Evolutionary conservation across 2,888 invertebrate species (phyloP), one percentile per base, ranked within the genome.

Genomic region (Aleiodes leptofemur): DNA sequence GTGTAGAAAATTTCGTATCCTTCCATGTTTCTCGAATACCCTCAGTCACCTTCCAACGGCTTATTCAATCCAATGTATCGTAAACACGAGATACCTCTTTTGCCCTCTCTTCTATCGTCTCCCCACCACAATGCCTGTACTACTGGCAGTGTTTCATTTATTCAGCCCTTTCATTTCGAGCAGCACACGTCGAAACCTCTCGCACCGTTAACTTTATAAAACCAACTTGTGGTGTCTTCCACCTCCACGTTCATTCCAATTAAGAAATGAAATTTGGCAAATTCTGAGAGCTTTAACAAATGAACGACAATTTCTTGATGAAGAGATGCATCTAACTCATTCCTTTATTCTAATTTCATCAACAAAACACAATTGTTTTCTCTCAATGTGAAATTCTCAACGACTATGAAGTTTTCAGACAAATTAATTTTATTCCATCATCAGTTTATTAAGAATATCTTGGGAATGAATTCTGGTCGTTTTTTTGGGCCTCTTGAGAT

Each of bases 171-270:
- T 31, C 61, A 50, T 61, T 51, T 23, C 29, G 11, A 43, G 23
- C 61, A 29, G 66, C 68, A 71, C 51, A 75, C 57, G 71, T 75
- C 57, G 68, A 75, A 64, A 71, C 57, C 69, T 66, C 53, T 66
- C 53, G 69, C 72, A 34, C 75, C 72, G 75, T 76, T 72, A 76
- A 72, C 75, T 76, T 61, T 59, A 69, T 61, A 57, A 57, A 75
- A 72, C 75, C 43, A 23, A 31, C 48, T 53, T 43, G 29, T 59
- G n/a, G 23, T 29, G 38, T 64, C 66, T 64, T 16, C 29, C 50
- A 23, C 61, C 23, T 61, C 38, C 61, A 23, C 11, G 9, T n/a
- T 61, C 66, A 48, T 57, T 23, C 57, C 66, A 71, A 76, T 76
- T 72, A 59, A 66, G 34, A 76, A 34, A 72, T 51, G 53, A 76